Evolutionary conservation across 2,888 invertebrate genomes (phyloP), one percentile per base, ranked within the genome.

Genomic region (Noctua janthina): DNA sequence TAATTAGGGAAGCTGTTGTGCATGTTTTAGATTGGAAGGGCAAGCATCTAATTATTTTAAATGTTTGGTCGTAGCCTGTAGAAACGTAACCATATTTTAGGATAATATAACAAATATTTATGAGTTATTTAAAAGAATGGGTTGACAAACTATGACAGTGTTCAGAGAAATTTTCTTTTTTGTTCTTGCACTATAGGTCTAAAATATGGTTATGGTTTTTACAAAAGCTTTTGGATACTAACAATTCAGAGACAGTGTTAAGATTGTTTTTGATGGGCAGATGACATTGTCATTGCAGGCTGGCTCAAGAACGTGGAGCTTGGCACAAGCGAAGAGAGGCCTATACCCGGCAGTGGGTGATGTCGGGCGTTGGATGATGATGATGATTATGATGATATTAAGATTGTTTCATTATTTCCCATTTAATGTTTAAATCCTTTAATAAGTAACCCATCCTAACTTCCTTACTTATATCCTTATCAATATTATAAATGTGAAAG

Each of bases 1-100:
- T 88, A 87, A 90, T 88, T 83, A 90, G 78, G 77, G 79, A 82
- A 90, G 76, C 56, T 85, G 56, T 13, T 69, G 74, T 35, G 74
- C 35, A n/a, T 73, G 70, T 68, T 77, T 80, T 67, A 75, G 76
- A 81, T 81, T 81, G 43, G 77, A 78, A 35, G 69, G 51, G 20
- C 17, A 64, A 70, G 70, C 73, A 64, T 76, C 43, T 76, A 64
- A 77, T 81, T 81, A 81, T 77, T 62, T 77, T n/a, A 29, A 74
- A 76, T 76, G 46, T 86, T 59, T 86, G 46, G 11, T 62, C 23
- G 49, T 81, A 35, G 35, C 15, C 49, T 59, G 20, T 29, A 56
- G 56, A 35, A 46, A 29, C 15, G 23, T 64, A 20, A 23, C 11
- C 1, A n/a, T 54, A 35, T 39, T 77, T 83, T 20, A 43, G n/a